Evolutionary conservation across 2,113 vertebrate species (phyloP).

Genomic region (Opisthocomus hoazin): DNA sequence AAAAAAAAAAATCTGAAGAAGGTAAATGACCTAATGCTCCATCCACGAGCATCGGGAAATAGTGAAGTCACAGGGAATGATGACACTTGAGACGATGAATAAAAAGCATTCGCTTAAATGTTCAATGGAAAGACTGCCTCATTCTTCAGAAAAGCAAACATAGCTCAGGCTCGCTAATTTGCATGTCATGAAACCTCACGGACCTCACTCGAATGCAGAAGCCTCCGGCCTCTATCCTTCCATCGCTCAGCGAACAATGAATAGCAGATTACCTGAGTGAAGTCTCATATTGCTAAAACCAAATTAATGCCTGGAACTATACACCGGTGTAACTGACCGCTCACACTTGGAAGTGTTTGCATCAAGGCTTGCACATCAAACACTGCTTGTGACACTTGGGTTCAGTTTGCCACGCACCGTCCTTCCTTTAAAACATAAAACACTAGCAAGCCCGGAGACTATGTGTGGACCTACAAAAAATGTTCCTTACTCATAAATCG

Average conservation of each 20-base stretch:
- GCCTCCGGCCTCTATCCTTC: neutral
- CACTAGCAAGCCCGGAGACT: fast-evolving
- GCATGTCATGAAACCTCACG: neutral
- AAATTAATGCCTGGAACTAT: neutral
- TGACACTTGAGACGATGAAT: neutral
- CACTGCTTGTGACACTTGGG: neutral
- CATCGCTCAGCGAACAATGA: neutral
- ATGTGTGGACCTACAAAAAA: neutral
- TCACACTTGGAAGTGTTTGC: neutral
- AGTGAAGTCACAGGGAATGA: neutral
- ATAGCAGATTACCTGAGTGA: neutral
- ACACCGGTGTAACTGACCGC: neutral
- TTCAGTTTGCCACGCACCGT: neutral
- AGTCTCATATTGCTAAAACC: neutral
- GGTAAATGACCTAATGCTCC: neutral
- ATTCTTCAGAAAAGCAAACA: neutral
- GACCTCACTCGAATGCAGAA: neutral
- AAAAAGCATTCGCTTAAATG: neutral
- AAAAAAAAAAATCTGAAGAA: neutral
- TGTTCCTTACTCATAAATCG: neutral
- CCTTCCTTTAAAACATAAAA: neutral
- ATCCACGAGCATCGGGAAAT: neutral
- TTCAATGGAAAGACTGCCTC: neutral
- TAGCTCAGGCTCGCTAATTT: neutral
- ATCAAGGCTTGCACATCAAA: neutral